Percentiles rank a stretch among this genome's conserved stretches.
Evolutionary conservation across 2,113 vertebrate genomes (phyloP).

Genomic region (Ammodytes dubius): DNA sequence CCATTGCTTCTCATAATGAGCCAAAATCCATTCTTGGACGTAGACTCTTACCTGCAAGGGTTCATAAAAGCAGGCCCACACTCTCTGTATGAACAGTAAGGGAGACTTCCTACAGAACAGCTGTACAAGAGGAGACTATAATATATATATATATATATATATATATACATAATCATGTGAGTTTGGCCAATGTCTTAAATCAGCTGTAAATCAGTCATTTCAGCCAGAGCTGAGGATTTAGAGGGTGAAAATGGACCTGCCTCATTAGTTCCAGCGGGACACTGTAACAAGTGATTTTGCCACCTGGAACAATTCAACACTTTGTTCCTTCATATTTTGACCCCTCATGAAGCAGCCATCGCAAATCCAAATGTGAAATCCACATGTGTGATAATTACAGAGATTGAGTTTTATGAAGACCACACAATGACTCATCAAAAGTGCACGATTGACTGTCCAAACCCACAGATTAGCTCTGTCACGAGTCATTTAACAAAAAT

Average conservation of each 20-base stretch:
- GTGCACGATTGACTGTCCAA: constrained; percentile 17
- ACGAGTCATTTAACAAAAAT: constrained; percentile 32
- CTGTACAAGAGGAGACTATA: constrained; percentile 67
- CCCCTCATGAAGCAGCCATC: constrained; percentile 49
- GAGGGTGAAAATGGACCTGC: constrained; percentile 85
- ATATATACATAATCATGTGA: constrained; percentile 79
- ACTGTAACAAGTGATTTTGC: constrained; percentile 78
- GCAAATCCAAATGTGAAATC: constrained; percentile 65
- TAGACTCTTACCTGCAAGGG: constrained; percentile 60
- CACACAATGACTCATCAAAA: constrained; percentile 57
- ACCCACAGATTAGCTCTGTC: constrained; percentile 29
- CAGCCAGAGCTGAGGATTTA: constrained; percentile 79
- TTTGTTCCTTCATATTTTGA: constrained; percentile 71
- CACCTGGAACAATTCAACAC: constrained; percentile 86
- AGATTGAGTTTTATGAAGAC: constrained; percentile 51
- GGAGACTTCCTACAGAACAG: constrained; percentile 68
- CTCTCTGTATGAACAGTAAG: constrained; percentile 53
- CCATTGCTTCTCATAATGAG: constrained; percentile 26
- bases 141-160: constrained; percentile 34
- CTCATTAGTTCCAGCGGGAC: constrained; percentile 87
- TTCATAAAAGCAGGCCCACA: constrained; percentile 28
- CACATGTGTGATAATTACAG: constrained; percentile 71
- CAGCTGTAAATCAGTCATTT: constrained; percentile 86
- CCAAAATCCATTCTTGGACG: constrained; percentile 43
- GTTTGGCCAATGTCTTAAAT: constrained; percentile 77